These are phyloP conservation scores for Aptenodytes forsteri DNA, from an alignment of 2,113 vertebrate species.

Conservation along the genomic window DNA sequence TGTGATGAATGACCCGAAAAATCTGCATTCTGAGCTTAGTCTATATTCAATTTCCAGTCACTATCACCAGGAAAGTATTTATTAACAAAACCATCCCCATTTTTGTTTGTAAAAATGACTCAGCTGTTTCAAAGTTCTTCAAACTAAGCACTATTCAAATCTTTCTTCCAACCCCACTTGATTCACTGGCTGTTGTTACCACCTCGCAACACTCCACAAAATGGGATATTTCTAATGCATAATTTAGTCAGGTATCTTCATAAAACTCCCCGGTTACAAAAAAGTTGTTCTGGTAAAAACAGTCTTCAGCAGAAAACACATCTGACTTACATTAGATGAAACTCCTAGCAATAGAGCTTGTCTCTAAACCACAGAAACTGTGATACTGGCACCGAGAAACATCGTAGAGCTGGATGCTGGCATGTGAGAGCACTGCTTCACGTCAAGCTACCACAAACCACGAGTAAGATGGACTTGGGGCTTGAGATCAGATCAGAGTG, in stretches of 20 bases:
- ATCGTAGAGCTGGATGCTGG: background rate
- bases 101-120: background rate
- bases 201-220: background rate
- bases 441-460: background rate
- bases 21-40: background rate
- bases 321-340: background rate
- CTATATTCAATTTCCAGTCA: background rate
- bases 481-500: background rate
- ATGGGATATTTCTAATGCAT: background rate
- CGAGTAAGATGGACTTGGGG: background rate
- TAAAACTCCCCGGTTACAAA: background rate
- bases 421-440: background rate
- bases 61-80: background rate
- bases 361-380: background rate
- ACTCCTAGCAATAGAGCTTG: background rate
- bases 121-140: background rate
- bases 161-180: background rate
- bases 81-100: background rate
- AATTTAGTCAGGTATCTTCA: background rate
- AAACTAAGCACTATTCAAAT: background rate
- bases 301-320: background rate
- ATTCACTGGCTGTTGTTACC: background rate
- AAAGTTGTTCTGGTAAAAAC: background rate
- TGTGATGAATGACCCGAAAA: background rate
- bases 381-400: background rate